Conservation (phyloP, 2,888 invertebrate genomes). For the Lissocephala sabroskyi region DNA sequence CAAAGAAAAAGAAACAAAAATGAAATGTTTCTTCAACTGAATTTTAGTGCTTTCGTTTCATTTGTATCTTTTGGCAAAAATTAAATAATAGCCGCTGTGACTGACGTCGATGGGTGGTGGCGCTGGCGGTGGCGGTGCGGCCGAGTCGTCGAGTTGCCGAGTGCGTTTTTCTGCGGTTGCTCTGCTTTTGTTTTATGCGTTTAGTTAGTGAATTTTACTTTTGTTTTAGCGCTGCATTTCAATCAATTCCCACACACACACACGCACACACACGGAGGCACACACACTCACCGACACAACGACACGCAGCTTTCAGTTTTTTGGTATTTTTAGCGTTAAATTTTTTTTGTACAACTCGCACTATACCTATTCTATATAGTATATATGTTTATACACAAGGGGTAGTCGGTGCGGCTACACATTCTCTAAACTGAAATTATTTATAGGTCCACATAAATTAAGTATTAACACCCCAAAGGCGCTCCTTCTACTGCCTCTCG, state of each 20-base stretch:
- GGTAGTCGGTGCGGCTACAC: slow-evolving; percentile 48
- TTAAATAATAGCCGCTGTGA: slow-evolving; percentile 52
- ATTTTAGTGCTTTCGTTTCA: too few relatives aligned
- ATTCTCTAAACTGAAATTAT: slow-evolving; percentile 65
- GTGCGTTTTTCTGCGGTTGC: slow-evolving; percentile 33
- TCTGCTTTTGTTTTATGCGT: slow-evolving; percentile 1
- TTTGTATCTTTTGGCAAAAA: slow-evolving; percentile 26
- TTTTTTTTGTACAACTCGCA: slow-evolving; percentile 50
- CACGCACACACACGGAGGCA: slow-evolving; percentile 3
- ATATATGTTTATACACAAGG: too few relatives aligned
- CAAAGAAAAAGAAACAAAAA: too few relatives aligned
- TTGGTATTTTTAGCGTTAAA: slow-evolving; percentile 41
- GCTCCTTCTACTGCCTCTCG: slow-evolving; percentile 15
- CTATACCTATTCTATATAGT: slow-evolving; percentile 30
- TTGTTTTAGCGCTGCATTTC: slow-evolving; percentile 44
- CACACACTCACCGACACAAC: slow-evolving; percentile 11
- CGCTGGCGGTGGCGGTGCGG: neutral
- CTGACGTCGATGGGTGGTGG: slow-evolving; percentile 46
- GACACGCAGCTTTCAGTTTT: slow-evolving; percentile 57
- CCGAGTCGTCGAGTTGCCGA: slow-evolving; percentile 12
- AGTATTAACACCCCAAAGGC: slow-evolving; percentile 50
- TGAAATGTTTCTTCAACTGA: too few relatives aligned
- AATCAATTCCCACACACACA: slow-evolving; percentile 38
- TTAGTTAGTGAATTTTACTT: slow-evolving; percentile 4
- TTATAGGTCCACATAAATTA: slow-evolving; percentile 68